Evolutionary conservation across 2,113 vertebrate genomes (phyloP), one percentile per base, ranked within the genome.

Genomic region (sheep (Ovis aries)): DNA sequence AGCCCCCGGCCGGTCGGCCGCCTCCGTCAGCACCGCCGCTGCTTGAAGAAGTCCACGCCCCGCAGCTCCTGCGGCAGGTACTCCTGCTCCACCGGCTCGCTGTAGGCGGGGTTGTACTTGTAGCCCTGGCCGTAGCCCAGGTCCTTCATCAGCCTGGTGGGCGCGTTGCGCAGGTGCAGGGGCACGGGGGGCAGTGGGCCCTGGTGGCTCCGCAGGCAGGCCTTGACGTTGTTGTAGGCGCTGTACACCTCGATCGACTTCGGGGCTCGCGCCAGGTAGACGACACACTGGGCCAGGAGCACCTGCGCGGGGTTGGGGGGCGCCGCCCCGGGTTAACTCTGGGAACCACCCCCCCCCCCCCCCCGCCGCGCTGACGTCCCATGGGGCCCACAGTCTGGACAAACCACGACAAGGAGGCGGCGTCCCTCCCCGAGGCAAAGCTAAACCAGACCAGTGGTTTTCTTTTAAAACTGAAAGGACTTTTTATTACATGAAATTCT

Each of bases 171-270:
- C 55, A 99, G 99, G 97, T 99, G 99, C 97, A 99, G 98, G 0
- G 99, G 99, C 6, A 99, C 99, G 0, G 99, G 97, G 0, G 99
- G 99, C 93, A 99, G 98, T 0, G 99, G 99, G 0, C 99, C 99
- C 0, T 98, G 98, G 98, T 99, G 99, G 98, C 71, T 99, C 96
- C 99, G 99, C 98, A 99, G 93, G 95, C 99, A 99, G 45, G 99
- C 98, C 95, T 99, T 99, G 43, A 99, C 99, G 0, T 99, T 99
- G 88, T 27, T 91, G 52, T 99, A 99, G 0, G 99, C 99, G 31
- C 91, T 99, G 98, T 99, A 99, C 1, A 99, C 98, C 82, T 99
- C 99, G 87, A 99, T 98, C 5, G 99, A 99, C 97, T 99, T 99
- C 0, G 99, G 99, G 10, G 99, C 99, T 97, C 99, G 99, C 62